Evolutionary conservation across 2,888 invertebrate species (phyloP), one percentile per base, ranked within the genome.

Genomic region (Steinernema scapterisci): DNA sequence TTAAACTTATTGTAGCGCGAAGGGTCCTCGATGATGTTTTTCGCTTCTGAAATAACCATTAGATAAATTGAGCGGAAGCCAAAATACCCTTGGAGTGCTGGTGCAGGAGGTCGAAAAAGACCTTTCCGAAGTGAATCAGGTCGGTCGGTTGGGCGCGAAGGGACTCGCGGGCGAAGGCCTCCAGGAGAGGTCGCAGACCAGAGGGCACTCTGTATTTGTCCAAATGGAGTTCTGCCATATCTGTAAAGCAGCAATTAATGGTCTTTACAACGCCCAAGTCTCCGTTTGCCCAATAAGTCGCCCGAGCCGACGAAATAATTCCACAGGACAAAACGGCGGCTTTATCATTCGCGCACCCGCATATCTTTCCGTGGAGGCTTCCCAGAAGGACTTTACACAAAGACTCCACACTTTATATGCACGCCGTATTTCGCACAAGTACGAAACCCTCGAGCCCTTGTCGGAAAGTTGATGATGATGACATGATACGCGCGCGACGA

Each of bases 141-240:
- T 87, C 84, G 19, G 76, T 56, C 16, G 86, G 86, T 74, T 86
- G 86, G 11, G 78, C 72, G 44, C 83, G 77, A 13, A 83, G 51
- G 2, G 80, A 74, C 52, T 82, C 80, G 13, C 81, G 75, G n/a
- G 82, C 81, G 56, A 80, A 79, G 27, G 84, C 80, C 73, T 86
- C 86, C 46, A 86, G 80, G 19, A 86, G 79, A 38, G 86, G 85
- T 3, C 86, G 82, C 11, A 86, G 81, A 44, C 82, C 82, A n/a
- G 80, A 72, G 1, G 86, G 86, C 43, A 86, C 82, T 48, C 81
- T 80, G 75, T 84, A 86, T 31, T 82, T 80, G 48, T 78, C 77
- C 43, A 76, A 72, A 19, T 76, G 45, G 38, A 52, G 54, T 23
- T 80, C 78, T 45, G 73, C 73, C 80, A 78, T 83, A 51, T 51